These are phyloP conservation scores for Periophthalmus magnuspinnatus DNA, from an alignment of 2,797 vertebrate genomes.

Conservation along the genomic window DNA sequence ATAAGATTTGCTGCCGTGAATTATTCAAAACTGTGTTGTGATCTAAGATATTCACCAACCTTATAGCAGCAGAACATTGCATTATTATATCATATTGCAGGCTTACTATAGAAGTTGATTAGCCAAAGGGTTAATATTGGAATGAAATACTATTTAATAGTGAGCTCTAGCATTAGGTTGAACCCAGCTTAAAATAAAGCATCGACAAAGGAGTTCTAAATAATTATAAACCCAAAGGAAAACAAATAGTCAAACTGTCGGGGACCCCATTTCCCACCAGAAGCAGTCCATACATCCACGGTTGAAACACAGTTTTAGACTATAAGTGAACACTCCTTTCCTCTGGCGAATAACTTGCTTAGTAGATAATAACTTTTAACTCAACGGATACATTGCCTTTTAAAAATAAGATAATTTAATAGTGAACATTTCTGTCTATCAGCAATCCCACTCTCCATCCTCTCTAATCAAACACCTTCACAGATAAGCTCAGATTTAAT, in stretches of 20 bases:
- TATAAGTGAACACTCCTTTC: not conserved
- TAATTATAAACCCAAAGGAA: no score
- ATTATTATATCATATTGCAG: not conserved
- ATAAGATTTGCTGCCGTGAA: not conserved
- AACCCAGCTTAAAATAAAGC: no score
- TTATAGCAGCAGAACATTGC: not conserved
- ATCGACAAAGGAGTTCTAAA: no score
- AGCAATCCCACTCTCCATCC: constrained; percentile 34
- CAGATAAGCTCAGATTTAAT: constrained; percentile 64
- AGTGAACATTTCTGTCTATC: constrained; percentile 27
- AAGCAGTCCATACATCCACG: not conserved
- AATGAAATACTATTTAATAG: not conserved
- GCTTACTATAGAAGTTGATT: not conserved
- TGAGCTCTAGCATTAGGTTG: not conserved
- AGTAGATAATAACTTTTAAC: constrained; percentile 11
- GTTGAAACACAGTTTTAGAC: not conserved
- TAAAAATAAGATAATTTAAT: constrained; percentile 12
- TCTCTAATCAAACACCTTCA: constrained; percentile 55
- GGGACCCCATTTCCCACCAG: no score
- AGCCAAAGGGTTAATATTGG: not conserved
- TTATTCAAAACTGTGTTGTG: not conserved
- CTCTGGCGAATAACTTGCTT: not conserved
- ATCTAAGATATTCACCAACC: not conserved
- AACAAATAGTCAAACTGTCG: no score
- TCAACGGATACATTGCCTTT: constrained; percentile 19